Evolutionary conservation across 2,113 vertebrate species (phyloP).

Genomic region (Hyla sarda): DNA sequence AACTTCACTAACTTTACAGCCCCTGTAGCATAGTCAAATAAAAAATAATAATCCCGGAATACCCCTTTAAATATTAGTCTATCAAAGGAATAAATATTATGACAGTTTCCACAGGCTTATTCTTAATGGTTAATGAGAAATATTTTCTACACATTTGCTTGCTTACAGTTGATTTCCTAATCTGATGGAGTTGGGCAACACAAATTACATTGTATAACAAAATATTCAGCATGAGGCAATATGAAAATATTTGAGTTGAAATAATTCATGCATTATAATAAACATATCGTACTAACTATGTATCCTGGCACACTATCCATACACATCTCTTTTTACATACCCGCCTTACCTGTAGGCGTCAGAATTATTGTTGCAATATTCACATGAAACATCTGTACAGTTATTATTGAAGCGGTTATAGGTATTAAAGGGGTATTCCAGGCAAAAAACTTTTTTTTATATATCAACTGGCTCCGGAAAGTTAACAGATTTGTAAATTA

Average conservation of each 20-base stretch:
- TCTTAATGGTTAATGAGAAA: neutral
- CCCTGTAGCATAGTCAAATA: no score
- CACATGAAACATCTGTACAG: neutral
- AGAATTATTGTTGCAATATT: neutral
- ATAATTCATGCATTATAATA: constrained; percentile 15
- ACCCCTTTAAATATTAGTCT: no score
- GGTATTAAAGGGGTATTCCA: no score
- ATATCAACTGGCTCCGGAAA: no score
- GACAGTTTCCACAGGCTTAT: neutral
- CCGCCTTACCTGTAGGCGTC: constrained; percentile 14
- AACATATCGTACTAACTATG: neutral
- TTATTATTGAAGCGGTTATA: neutral
- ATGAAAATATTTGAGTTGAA: constrained; percentile 20
- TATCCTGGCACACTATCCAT: neutral
- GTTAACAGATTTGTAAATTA: no score
- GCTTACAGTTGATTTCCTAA: constrained; percentile 6
- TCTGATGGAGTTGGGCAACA: neutral
- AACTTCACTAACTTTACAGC: no score
- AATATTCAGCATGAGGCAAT: constrained; percentile 26
- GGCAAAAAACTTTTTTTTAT: no score
- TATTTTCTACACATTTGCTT: neutral
- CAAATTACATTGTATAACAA: neutral
- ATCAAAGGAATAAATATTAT: neutral
- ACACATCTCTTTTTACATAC: neutral
- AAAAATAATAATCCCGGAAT: no score